phyloP scores from a whole-genome alignment of 2,888 invertebrate species.

The Meta bourneti region DNA sequence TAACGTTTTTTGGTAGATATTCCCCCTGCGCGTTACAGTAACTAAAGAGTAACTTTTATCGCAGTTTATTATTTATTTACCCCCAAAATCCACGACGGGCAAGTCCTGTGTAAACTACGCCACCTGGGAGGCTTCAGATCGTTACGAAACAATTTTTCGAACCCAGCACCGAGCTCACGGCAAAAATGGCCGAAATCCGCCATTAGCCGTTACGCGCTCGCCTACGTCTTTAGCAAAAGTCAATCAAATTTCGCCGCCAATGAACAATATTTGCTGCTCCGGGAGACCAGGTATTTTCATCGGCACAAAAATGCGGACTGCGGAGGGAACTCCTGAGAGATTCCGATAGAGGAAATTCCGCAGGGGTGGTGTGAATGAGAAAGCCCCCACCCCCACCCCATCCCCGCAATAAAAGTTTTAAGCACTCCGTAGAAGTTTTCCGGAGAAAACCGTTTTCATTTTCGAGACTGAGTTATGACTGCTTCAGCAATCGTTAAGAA shows the following conservation, averaged over 20 bases:
- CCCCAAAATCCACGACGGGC: background rate
- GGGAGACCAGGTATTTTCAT: conserved; percentile 11
- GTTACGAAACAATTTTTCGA: background rate
- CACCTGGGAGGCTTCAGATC: background rate
- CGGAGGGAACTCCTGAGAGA: background rate
- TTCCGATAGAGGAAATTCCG: conserved; percentile 9
- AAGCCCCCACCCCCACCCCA: background rate
- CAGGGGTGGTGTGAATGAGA: background rate
- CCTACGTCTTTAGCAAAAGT: background rate
- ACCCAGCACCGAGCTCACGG: background rate
- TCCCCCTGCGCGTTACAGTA: no score
- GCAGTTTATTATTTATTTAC: background rate
- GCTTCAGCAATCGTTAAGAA: conserved; percentile 20
- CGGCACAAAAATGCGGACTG: background rate
- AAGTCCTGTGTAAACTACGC: background rate
- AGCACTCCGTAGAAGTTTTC: conserved; percentile 8
- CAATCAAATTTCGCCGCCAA: background rate
- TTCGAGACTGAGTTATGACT: conserved; percentile 30
- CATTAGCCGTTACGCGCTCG: background rate
- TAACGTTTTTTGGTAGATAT: no score
- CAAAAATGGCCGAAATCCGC: background rate
- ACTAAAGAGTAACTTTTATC: no score
- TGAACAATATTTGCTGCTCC: conserved; percentile 5
- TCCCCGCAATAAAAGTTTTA: conserved; percentile 34
- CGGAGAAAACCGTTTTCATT: conserved; percentile 36